A percentile compares a stretch with the other conserved stretches of the same genome.
Evolutionary conservation across 2,113 vertebrate genomes (phyloP).

Genomic region (Zosterops japonicus): DNA sequence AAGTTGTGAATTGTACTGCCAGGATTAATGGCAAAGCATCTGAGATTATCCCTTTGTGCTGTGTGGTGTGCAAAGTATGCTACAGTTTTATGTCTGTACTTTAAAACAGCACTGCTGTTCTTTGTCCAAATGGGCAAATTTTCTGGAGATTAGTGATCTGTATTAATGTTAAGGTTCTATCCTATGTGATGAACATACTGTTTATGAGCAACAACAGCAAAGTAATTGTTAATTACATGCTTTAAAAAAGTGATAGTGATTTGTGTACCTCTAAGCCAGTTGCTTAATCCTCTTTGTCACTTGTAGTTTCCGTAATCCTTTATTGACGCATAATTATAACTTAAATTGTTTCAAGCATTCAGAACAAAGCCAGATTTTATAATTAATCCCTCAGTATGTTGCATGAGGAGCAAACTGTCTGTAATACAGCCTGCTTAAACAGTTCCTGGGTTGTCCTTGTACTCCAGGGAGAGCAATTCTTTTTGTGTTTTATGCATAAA

Average conservation of each 20-base stretch:
- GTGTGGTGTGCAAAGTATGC: neutral
- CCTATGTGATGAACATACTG: neutral
- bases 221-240: neutral
- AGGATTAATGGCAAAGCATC: neutral
- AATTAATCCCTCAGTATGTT: neutral
- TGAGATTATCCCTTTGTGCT: neutral
- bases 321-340: neutral
- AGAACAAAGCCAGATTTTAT: neutral
- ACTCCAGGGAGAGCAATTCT: neutral
- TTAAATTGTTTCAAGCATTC: slow-evolving; percentile 9
- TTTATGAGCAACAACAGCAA: neutral
- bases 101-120: neutral
- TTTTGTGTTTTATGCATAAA: neutral
- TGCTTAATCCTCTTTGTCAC: slow-evolving; percentile 32
- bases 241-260: neutral
- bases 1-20: neutral
- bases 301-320: slow-evolving; percentile 41
- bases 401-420: neutral
- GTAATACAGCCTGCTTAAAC: neutral
- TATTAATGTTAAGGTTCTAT: neutral
- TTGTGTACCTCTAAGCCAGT: slow-evolving; percentile 10
- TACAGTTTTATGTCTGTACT: neutral
- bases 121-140: neutral
- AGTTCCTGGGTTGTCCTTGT: neutral
- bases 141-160: neutral